Evolutionary conservation across 1,140 invertebrate species (phyloP).

Genomic region (Philotrypesis tridentata): DNA sequence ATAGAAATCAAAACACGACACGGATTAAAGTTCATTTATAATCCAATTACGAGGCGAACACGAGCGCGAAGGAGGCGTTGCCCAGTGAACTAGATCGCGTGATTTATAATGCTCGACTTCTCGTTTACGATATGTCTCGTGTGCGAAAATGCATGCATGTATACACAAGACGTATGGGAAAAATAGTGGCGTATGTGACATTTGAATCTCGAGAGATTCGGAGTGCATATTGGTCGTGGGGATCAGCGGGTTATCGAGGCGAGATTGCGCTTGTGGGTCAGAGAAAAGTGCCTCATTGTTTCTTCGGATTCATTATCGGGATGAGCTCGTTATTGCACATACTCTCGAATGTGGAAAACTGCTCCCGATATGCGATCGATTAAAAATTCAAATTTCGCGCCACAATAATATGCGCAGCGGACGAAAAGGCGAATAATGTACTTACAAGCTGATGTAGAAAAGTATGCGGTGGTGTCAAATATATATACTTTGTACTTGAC

Average conservation of each 20-base stretch:
- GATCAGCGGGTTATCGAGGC: slow-evolving; percentile 34
- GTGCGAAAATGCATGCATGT: too few species aligned
- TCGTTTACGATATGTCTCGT: not conserved
- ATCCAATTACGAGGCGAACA: not conserved
- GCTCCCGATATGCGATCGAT: not conserved
- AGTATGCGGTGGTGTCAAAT: too few species aligned
- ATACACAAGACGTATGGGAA: not conserved
- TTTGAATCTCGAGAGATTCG: not conserved
- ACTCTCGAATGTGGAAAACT: too few species aligned
- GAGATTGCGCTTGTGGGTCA: slow-evolving; percentile 33
- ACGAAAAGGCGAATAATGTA: too few species aligned
- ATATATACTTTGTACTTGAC: too few species aligned
- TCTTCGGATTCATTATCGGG: not conserved
- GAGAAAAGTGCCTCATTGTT: not conserved
- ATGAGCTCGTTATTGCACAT: not conserved
- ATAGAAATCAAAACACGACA: not conserved
- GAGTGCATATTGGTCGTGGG: not conserved
- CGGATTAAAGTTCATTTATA: not conserved
- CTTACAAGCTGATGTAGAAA: too few species aligned
- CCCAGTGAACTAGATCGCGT: not conserved
- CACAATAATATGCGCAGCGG: too few species aligned
- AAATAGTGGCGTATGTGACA: not conserved
- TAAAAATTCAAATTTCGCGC: too few species aligned
- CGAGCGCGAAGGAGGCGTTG: not conserved
- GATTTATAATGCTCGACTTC: not conserved